Conservation (phyloP, 2,113 vertebrate genomes). For the Dipodomys ordii region DNA sequence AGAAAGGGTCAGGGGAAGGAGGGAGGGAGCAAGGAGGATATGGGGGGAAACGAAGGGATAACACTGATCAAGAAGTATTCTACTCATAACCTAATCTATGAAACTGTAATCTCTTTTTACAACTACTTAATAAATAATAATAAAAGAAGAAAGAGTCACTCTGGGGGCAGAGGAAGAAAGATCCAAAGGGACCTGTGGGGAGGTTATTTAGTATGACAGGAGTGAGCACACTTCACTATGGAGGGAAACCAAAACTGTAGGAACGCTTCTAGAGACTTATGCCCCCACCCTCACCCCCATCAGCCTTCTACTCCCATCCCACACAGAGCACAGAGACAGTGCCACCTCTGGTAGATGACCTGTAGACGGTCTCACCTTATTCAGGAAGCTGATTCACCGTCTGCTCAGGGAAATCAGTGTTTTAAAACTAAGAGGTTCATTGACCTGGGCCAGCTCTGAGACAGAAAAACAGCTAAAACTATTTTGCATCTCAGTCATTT, state of each 20-base stretch:
- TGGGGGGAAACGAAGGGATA: no score
- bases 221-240: not conserved
- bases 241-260: not conserved
- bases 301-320: not conserved
- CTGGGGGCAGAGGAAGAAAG: not conserved
- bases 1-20: no score
- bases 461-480: not conserved
- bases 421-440: not conserved
- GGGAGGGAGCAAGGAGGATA: no score
- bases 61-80: no score
- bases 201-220: not conserved
- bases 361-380: not conserved
- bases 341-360: not conserved
- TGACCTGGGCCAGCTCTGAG: not conserved
- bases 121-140: not conserved
- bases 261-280: no score
- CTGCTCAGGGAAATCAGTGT: not conserved
- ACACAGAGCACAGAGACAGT: not conserved
- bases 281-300: not conserved
- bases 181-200: not conserved
- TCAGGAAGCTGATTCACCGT: not conserved
- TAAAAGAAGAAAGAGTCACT: not conserved
- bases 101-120: no score
- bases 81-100: no score
- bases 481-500: accelerated